phyloP scores from a whole-genome alignment of 92 coral and sea anemone species.

The Scolanthus callimorphus region DNA sequence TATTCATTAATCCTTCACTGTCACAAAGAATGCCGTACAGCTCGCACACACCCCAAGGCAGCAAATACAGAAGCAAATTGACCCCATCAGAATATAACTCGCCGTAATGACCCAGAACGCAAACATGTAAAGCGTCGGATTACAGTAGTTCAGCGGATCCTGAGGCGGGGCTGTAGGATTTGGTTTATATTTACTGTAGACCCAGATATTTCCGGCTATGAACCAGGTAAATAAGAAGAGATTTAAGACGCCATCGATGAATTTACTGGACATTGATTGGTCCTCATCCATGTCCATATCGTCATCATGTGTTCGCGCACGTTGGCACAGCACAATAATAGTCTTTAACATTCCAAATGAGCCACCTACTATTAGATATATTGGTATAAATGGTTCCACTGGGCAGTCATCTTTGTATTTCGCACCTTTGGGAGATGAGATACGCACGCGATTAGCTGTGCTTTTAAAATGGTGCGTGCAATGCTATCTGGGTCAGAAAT shows the following conservation, averaged over 20 bases:
- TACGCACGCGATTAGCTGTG: too few species aligned
- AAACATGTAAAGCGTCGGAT: conserved; percentile 96
- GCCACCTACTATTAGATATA: conserved; percentile 95
- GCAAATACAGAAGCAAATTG: conserved; percentile 97
- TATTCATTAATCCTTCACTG: conserved; percentile 89
- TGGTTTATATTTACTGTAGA: conserved; percentile 90
- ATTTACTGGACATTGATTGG: conserved; percentile 97
- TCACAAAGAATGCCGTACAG: conserved; percentile 97
- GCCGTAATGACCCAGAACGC: conserved; percentile 99
- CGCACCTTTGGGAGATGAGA: conserved; percentile 61
- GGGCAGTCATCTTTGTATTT: conserved; percentile 95
- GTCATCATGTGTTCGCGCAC: conserved; percentile 84
- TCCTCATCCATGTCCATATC: conserved; percentile 86
- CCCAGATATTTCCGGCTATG: conserved; percentile 99
- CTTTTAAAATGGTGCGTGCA: too few species aligned
- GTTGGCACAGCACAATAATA: conserved; percentile 80
- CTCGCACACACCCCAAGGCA: conserved; percentile 97
- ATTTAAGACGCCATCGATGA: conserved; percentile 93
- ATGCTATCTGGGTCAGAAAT: too few species aligned
- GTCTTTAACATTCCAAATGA: conserved; percentile 98
- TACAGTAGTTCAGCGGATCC: conserved; percentile 88
- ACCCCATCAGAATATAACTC: conserved; percentile 97
- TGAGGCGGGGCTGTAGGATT: conserved; percentile 79
- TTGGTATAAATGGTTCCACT: conserved; percentile 96
- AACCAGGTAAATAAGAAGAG: conserved; percentile 97